phyloP scores from a whole-genome alignment of 2,797 vertebrate species.

The Urosaurus nigricauda region DNA sequence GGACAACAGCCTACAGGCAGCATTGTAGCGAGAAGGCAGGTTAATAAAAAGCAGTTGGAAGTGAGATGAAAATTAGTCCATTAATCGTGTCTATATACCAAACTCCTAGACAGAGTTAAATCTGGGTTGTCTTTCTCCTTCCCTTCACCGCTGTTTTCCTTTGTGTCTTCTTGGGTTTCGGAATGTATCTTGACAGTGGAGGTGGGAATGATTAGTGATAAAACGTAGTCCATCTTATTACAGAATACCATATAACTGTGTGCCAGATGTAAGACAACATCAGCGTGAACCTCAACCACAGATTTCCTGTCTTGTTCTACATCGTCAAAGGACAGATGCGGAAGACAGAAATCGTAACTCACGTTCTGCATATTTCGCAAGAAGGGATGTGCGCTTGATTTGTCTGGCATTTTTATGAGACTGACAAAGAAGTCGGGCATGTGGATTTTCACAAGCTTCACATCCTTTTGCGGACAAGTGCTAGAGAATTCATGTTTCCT shows the following conservation, averaged over 20 bases:
- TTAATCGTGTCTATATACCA: neutral
- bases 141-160: conserved; percentile 25
- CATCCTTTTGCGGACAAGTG: conserved; percentile 23
- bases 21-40: neutral
- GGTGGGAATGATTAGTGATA: conserved; percentile 43
- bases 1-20: neutral
- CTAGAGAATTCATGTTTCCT: conserved; percentile 22
- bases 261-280: conserved; percentile 45
- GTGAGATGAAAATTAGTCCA: conserved; percentile 24
- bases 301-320: conserved; percentile 43
- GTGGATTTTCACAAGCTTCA: conserved; percentile 26
- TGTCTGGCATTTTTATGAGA: conserved; percentile 20
- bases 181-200: conserved; percentile 23
- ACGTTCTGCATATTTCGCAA: conserved; percentile 17
- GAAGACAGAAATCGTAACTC: conserved; percentile 26
- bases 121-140: conserved; percentile 26
- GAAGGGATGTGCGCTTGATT: neutral
- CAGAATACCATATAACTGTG: conserved; percentile 34
- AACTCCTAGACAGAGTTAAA: conserved; percentile 11
- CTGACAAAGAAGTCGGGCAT: conserved; percentile 11
- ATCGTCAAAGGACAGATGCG: conserved; percentile 33
- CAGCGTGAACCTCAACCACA: conserved; percentile 41
- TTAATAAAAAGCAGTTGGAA: conserved; percentile 31
- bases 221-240: conserved; percentile 34
- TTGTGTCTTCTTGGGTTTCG: conserved; percentile 34